Conservation (phyloP, 2,888 invertebrate genomes). For the Cheilosia urbana region DNA sequence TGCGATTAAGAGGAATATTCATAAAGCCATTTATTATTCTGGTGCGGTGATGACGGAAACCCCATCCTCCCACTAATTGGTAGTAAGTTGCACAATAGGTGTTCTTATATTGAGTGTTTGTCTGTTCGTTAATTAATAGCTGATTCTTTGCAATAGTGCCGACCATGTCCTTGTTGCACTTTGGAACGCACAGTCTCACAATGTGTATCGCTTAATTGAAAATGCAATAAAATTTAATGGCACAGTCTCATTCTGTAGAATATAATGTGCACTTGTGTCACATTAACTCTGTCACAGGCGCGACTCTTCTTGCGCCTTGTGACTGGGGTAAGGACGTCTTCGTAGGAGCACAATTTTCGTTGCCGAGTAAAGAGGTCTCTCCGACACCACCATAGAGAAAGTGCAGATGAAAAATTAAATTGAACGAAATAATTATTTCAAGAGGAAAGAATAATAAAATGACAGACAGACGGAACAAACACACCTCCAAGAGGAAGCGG, state of each 20-base stretch:
- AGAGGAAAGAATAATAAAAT: constrained; percentile 57
- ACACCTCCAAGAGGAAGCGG: constrained; percentile 26
- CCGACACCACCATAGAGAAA: constrained; percentile 16
- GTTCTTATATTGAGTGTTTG: constrained; percentile 13
- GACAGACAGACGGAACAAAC: constrained; percentile 34
- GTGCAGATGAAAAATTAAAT: constrained; percentile 71
- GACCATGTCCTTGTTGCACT: constrained; percentile 8
- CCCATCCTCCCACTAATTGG: constrained; percentile 27
- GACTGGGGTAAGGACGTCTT: constrained; percentile 17
- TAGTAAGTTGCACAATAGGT: constrained; percentile 42
- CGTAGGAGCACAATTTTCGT: constrained; percentile 8
- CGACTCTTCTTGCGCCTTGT: constrained; percentile 32
- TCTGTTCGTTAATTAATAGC: constrained; percentile 15
- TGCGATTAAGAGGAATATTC: constrained; percentile 57
- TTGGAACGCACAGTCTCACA: background rate
- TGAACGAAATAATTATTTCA: constrained; percentile 74
- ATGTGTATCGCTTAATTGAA: constrained; percentile 45
- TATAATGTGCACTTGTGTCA: constrained; percentile 64
- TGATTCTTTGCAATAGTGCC: constrained; percentile 24
- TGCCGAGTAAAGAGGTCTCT: constrained; percentile 13
- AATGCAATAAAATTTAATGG: constrained; percentile 69
- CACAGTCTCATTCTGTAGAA: constrained; percentile 44
- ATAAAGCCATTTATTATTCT: constrained; percentile 64
- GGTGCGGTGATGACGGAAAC: background rate
- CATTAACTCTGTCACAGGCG: constrained; percentile 62